Evolutionary conservation across 2,888 invertebrate species (phyloP).

Genomic region (Eupithecia exiguata): DNA sequence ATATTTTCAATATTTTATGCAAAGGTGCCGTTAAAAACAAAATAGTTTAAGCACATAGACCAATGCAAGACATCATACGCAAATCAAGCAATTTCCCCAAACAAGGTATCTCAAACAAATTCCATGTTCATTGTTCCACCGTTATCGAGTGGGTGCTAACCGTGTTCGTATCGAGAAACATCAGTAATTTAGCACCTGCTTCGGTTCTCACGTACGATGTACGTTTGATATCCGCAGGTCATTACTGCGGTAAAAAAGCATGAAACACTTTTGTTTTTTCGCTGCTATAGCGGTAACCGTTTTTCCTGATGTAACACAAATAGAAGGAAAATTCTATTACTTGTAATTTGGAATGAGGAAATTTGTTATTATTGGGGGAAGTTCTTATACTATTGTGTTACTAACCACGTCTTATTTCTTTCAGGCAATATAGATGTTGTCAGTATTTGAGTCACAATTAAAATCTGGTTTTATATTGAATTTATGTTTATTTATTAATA

Average conservation of each 20-base stretch:
- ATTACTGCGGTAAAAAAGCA: slow-evolving; percentile 54
- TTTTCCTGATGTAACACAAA: slow-evolving; percentile 16
- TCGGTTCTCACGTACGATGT: slow-evolving; percentile 57
- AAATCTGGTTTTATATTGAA: neutral
- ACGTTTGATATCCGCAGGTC: slow-evolving; percentile 53
- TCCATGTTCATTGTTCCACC: slow-evolving; percentile 21
- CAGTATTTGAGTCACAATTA: neutral
- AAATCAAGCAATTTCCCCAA: slow-evolving; percentile 2
- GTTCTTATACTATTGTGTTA: neutral
- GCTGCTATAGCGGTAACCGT: slow-evolving; percentile 17
- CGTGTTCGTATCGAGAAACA: slow-evolving; percentile 35
- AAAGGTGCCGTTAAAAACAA: too few species aligned
- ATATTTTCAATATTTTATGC: too few species aligned
- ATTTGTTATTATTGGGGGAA: neutral
- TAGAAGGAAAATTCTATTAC: slow-evolving; percentile 10
- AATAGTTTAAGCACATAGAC: neutral
- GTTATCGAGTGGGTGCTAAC: slow-evolving; percentile 27
- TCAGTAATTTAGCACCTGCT: slow-evolving; percentile 53
- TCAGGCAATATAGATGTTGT: neutral
- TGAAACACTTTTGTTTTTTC: slow-evolving; percentile 48
- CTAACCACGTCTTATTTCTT: neutral
- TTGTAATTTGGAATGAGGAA: slow-evolving; percentile 1
- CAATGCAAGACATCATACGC: neutral
- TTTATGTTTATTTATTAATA: neutral
- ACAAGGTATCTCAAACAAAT: slow-evolving; percentile 10